Evolutionary conservation across 1,140 invertebrate genomes (phyloP).

Genomic region (Zaprionus davidi): DNA sequence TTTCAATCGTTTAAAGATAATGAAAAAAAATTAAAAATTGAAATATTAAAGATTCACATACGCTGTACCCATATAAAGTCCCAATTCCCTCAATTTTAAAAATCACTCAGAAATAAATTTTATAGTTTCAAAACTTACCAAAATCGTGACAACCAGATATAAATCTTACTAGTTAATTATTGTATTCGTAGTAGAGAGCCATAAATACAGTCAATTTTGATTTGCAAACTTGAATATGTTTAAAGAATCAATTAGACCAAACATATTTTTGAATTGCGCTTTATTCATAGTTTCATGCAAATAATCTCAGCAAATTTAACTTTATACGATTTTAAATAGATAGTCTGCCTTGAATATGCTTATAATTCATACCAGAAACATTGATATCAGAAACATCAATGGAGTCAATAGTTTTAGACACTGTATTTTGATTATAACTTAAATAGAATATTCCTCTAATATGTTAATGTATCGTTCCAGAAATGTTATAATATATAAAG

Average conservation of each 20-base stretch:
- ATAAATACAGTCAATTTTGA: not conserved
- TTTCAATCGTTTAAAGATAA: too few relatives aligned
- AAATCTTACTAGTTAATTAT: not conserved
- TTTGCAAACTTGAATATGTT: not conserved
- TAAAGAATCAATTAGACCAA: not conserved
- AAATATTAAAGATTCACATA: too few relatives aligned
- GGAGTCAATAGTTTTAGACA: too few relatives aligned
- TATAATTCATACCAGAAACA: too few relatives aligned
- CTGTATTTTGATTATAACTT: too few relatives aligned
- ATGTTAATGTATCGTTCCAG: not conserved
- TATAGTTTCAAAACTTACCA: not conserved
- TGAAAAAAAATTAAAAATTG: too few relatives aligned
- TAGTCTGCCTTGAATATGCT: too few relatives aligned
- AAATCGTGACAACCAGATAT: not conserved
- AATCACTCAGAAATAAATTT: not conserved
- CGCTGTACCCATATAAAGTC: not conserved
- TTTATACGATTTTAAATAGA: too few relatives aligned
- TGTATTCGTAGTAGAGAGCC: not conserved
- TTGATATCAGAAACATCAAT: too few relatives aligned
- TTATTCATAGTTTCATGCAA: not conserved
- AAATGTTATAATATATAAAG: not conserved
- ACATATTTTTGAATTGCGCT: not conserved
- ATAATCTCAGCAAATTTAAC: too few relatives aligned
- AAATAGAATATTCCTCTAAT: too few relatives aligned
- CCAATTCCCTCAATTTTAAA: too few relatives aligned